Conservation (phyloP, 2,113 vertebrate genomes). For the Oxygymnocypris stewartii region DNA sequence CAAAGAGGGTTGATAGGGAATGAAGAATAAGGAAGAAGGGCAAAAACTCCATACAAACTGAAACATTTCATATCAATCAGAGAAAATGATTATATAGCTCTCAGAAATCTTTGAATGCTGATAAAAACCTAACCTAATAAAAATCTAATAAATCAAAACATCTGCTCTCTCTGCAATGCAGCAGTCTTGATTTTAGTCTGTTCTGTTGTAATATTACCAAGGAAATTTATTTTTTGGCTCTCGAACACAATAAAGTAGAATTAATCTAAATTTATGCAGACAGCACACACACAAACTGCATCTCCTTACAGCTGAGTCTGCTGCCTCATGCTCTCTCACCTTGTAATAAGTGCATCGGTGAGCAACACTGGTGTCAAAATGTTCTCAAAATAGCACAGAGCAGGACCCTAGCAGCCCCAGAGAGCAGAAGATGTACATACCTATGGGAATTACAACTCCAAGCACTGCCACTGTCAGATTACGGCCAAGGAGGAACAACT, state of each 20-base stretch:
- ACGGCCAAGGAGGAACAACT: constrained; percentile 82
- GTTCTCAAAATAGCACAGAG: constrained; percentile 46
- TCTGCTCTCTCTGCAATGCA: constrained; percentile 30
- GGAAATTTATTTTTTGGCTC: constrained; percentile 9
- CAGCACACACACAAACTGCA: constrained; percentile 28
- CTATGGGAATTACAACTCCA: constrained; percentile 91
- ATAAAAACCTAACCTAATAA: neutral
- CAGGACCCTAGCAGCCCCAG: constrained; percentile 18
- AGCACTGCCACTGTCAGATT: constrained; percentile 91
- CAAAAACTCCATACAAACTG: neutral
- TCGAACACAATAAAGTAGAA: constrained; percentile 12
- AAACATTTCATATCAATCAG: neutral
- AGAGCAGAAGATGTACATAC: constrained; percentile 74
- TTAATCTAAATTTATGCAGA: constrained; percentile 24
- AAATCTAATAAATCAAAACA: neutral
- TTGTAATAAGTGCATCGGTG: constrained; percentile 31
- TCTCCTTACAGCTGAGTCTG: constrained; percentile 47
- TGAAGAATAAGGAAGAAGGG: neutral
- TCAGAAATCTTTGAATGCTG: neutral
- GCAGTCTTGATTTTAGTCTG: constrained; percentile 24
- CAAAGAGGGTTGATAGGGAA: neutral
- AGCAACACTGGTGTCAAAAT: constrained; percentile 22
- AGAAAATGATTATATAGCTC: neutral
- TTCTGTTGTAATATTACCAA: neutral
- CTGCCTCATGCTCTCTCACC: neutral